Conservation (phyloP, 1,140 invertebrate genomes). For the Plectrocnemia conspersa region DNA sequence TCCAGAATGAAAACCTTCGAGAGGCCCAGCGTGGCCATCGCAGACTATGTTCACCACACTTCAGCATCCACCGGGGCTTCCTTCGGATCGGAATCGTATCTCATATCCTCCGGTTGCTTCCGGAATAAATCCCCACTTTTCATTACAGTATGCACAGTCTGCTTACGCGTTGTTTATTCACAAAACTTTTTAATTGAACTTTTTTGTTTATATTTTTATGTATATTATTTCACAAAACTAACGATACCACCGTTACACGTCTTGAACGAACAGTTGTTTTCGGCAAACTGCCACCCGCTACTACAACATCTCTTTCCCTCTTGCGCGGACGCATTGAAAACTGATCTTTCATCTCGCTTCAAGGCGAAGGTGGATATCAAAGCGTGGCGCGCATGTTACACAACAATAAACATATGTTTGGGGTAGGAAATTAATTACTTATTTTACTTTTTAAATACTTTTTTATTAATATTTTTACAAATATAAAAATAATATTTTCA, state of each 20-base stretch:
- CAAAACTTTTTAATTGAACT: background rate
- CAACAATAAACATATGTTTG: too few species aligned
- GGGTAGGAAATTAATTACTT: too few species aligned
- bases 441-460: too few species aligned
- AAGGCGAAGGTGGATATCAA: conserved; percentile 4
- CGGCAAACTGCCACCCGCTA: conserved; percentile 15
- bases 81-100: conserved; percentile 17
- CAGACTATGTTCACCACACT: conserved; percentile 37
- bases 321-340: background rate
- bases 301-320: background rate
- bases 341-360: conserved; percentile 14
- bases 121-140: conserved; percentile 12
- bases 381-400: background rate
- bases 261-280: conserved; percentile 12
- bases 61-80: conserved; percentile 20
- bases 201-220: background rate
- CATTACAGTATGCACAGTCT: conserved; percentile 13
- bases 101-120: conserved; percentile 15
- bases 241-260: conserved; percentile 11
- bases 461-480: too few species aligned
- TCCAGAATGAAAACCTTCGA: conserved; percentile 96
- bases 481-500: too few species aligned
- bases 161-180: background rate
- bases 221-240: conserved; percentile 3
- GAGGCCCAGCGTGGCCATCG: conserved; percentile 85